Base-by-base conservation (phyloP, 2,113 vertebrate genomes). In the Porphyrio hochstetteri region DNA sequence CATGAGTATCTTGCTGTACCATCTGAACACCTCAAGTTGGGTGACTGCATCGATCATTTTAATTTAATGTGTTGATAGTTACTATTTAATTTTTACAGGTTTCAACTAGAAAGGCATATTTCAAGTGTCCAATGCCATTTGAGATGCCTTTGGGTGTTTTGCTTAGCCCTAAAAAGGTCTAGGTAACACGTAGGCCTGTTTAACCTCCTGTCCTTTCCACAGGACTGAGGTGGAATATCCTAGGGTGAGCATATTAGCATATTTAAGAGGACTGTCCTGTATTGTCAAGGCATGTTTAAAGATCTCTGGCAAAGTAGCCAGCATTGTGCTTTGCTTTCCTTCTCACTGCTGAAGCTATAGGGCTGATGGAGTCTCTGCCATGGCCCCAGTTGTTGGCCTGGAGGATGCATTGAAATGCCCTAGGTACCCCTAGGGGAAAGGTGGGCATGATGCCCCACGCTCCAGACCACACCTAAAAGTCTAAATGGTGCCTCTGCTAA, bases 401-500 rank as follows among this genome's bases (percentile, higher is more conserved):
- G 19, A 40, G 59, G 28, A 44, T 33, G 17, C 0, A 0, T 19
- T 68, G 42, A 68, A 56, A 6, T 33, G 23, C 10, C 70, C 10
- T 60, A 61, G 13, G 13, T n/a, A 13, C 6, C 29, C 7, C 5
- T 24, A 12, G 35, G 20, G 18, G 13, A 79, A 82, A 75, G 57
- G 27, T 11, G 70, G 29, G 3, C 19, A n/a, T 2, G 6, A 13
- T 68, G 33, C 10, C 35, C 57, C 40, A 11, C 1, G 2, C 4
- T 31, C 44, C 24, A 61, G 79, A n/a, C 36, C 16, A 6, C 27
- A 65, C 1, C 4, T 10, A 13, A 18, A 20, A 16, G 13, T 23
- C 25, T 31, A 28, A 70, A n/a, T 29, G 15, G 52, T 3, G 1
- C 6, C 8, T 2, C n/a, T 13, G 67, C 6, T 36, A 60, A 77